A percentile compares a stretch with the other conserved stretches of the same genome.
These are phyloP conservation scores for Atherinosoma microstoma DNA, from an alignment of 2,797 vertebrate species.

Conservation along the genomic window DNA sequence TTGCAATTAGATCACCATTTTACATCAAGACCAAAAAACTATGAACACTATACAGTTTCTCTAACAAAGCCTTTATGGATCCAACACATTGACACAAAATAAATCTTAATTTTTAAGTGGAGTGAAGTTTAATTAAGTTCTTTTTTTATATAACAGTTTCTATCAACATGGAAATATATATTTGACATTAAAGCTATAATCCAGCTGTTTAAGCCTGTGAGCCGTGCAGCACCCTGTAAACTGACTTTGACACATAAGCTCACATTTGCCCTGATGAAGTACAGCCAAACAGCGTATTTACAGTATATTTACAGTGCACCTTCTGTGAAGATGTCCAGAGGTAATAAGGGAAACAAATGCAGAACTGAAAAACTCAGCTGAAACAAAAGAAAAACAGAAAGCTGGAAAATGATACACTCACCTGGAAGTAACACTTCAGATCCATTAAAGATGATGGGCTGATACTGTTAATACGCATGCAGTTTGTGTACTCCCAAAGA, in stretches of 20 bases:
- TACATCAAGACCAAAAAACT: not conserved
- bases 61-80: not conserved
- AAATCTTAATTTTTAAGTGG: not conserved
- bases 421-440: constrained; percentile 8
- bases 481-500: not conserved
- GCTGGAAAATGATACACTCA: constrained; percentile 12
- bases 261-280: constrained; percentile 1
- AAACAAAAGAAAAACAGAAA: not conserved
- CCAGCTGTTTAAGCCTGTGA: not conserved
- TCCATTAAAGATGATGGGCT: not conserved
- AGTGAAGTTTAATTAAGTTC: not conserved
- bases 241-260: constrained; percentile 20
- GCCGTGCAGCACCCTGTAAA: not conserved
- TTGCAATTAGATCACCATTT: not conserved
- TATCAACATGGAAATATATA: not conserved
- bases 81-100: not conserved
- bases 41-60: not conserved
- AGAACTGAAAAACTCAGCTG: constrained; percentile 41
- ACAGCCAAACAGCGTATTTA: constrained; percentile 30
- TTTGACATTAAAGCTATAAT: not conserved
- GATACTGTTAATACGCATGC: not conserved
- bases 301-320: constrained; percentile 14
- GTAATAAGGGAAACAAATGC: constrained; percentile 31
- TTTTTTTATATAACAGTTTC: not conserved
- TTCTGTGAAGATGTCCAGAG: constrained; percentile 14